phyloP scores from a whole-genome alignment of 2,113 vertebrate genomes.

The Callocephalon fimbriatum region DNA sequence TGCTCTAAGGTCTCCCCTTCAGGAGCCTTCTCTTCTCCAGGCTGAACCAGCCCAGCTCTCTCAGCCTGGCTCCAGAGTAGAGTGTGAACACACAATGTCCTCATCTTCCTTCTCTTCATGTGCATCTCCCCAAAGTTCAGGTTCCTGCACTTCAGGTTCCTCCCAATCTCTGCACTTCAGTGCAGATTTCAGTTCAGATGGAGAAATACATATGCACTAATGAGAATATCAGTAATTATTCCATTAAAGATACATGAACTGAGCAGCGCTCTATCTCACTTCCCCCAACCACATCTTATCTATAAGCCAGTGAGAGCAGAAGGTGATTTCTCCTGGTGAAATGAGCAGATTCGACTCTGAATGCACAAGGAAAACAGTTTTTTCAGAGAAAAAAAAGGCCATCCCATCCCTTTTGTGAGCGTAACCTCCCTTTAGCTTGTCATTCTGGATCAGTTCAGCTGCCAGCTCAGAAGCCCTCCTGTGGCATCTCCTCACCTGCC shows the following conservation, averaged over 20 bases:
- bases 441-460: neutral
- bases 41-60: neutral
- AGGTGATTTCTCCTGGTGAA: neutral
- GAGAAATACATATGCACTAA: neutral
- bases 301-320: neutral
- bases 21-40: neutral
- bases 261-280: neutral
- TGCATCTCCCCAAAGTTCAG: neutral
- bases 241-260: neutral
- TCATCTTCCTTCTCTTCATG: neutral
- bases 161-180: neutral
- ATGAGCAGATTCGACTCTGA: neutral
- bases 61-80: neutral
- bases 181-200: neutral
- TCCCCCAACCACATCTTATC: accelerated
- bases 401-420: neutral
- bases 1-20: neutral
- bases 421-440: neutral
- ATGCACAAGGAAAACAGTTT: neutral
- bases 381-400: neutral
- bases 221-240: neutral
- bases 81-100: neutral
- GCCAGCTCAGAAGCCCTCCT: neutral
- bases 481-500: neutral
- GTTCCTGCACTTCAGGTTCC: neutral